Conservation (phyloP, 92 coral and sea anemone genomes). For the Parazoanthus darwini region DNA sequence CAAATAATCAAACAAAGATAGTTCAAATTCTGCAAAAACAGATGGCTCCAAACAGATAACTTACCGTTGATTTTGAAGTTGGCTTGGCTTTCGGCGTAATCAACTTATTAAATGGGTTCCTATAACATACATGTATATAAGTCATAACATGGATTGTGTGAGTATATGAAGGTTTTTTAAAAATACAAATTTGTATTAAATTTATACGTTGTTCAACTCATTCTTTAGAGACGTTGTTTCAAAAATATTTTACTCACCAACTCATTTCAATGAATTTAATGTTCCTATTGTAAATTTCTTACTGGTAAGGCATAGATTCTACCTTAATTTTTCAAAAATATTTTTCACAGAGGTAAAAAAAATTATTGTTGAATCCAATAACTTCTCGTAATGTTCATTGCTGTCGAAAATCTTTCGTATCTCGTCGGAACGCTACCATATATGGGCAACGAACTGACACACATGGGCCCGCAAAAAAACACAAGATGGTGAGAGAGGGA, state of each 20-base stretch:
- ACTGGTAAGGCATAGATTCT: too few relatives aligned
- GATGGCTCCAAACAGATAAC: neutral
- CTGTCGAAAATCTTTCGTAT: conserved; percentile 14
- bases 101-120: conserved; percentile 43
- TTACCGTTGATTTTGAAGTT: conserved; percentile 30
- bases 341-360: too few relatives aligned
- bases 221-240: too few relatives aligned
- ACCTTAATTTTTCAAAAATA: too few relatives aligned
- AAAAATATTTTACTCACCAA: conserved; percentile 8
- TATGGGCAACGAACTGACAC: conserved; percentile 8
- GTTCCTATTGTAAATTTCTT: neutral
- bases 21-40: too few relatives aligned
- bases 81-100: conserved; percentile 37
- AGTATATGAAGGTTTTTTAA: neutral
- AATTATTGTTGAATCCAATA: neutral
- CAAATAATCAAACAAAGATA: neutral
- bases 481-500: conserved; percentile 29
- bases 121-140: neutral
- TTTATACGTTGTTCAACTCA: neutral
- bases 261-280: neutral
- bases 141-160: neutral
- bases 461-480: neutral
- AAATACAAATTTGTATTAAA: neutral
- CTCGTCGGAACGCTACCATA: conserved; percentile 11
- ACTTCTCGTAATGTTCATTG: neutral